phyloP scores from a whole-genome alignment of 2,888 invertebrate genomes.

The Callyntrura sp. region DNA sequence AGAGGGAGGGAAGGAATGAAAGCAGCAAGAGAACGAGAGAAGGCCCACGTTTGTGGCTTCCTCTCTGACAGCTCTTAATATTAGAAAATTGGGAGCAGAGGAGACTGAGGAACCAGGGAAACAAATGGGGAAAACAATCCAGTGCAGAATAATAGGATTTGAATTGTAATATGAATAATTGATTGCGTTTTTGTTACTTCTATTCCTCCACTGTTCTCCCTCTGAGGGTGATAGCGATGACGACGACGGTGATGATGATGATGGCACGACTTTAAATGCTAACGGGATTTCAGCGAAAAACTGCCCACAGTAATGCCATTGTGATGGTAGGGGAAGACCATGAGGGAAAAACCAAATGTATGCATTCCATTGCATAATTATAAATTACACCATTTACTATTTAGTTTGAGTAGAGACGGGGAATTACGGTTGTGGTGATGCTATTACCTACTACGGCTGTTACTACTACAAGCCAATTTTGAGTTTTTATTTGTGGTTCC shows the following conservation, averaged over 20 bases:
- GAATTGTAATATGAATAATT: constrained; percentile 78
- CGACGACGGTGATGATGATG: too few species aligned
- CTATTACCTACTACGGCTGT: not conserved
- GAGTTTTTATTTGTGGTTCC: constrained; percentile 24
- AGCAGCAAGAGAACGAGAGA: constrained; percentile 4
- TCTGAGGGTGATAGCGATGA: not conserved
- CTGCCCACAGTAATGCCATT: not conserved
- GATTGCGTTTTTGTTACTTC: constrained; percentile 50
- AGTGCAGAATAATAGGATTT: constrained; percentile 71
- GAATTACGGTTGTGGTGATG: not conserved
- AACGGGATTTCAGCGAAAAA: not conserved
- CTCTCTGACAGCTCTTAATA: constrained; percentile 53
- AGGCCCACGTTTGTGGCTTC: constrained; percentile 72
- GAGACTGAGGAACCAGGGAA: constrained; percentile 6
- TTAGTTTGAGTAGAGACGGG: not conserved
- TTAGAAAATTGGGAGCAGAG: constrained; percentile 64
- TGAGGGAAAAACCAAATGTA: not conserved
- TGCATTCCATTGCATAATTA: not conserved
- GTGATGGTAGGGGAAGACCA: not conserved
- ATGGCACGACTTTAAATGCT: not conserved
- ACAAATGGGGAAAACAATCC: constrained; percentile 66
- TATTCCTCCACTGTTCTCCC: not conserved
- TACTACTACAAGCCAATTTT: constrained; percentile 12
- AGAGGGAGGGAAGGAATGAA: not conserved
- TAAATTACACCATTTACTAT: not conserved